Percentiles rank a stretch among this genome's conserved stretches.
These are phyloP conservation scores for Argentina silus DNA, from an alignment of 2,797 vertebrate genomes.

Conservation along the genomic window DNA sequence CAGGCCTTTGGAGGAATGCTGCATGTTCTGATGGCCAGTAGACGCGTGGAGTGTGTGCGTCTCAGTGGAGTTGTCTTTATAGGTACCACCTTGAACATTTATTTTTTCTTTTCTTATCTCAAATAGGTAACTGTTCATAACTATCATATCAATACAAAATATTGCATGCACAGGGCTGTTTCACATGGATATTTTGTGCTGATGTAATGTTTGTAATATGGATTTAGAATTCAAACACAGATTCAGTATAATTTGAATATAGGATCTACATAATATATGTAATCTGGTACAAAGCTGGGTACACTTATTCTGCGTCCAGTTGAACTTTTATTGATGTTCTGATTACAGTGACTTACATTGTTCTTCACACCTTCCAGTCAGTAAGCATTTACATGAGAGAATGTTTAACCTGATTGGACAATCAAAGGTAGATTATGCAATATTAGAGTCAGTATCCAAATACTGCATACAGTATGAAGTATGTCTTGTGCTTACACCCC, in stretches of 20 bases:
- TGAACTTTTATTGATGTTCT: not conserved
- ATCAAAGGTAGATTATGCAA: constrained; percentile 38
- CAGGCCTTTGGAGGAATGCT: constrained; percentile 8
- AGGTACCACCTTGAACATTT: not conserved
- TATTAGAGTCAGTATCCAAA: constrained; percentile 11
- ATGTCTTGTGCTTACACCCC: not conserved
- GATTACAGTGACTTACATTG: constrained; percentile 1
- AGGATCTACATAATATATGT: too few relatives aligned
- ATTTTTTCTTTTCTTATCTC: not conserved
- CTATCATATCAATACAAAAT: not conserved
- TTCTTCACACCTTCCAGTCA: constrained; percentile 63
- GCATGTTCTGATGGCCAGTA: constrained; percentile 16
- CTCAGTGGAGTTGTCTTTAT: constrained; percentile 1
- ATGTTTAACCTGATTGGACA: constrained; percentile 56
- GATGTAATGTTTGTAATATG: constrained; percentile 19
- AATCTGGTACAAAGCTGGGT: not conserved
- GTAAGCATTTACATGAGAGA: constrained; percentile 49
- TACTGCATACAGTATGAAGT: not conserved
- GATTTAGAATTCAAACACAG: constrained; percentile 2
- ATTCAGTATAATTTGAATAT: too few relatives aligned
- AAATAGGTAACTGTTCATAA: not conserved
- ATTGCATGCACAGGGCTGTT: not conserved
- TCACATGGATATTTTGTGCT: constrained; percentile 28
- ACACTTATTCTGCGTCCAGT: not conserved
- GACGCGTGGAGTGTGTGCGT: constrained; percentile 10